Evolutionary conservation across 2,797 vertebrate species (phyloP), one percentile per base, ranked within the genome.

Genomic region (Bucorvus abyssinicus): DNA sequence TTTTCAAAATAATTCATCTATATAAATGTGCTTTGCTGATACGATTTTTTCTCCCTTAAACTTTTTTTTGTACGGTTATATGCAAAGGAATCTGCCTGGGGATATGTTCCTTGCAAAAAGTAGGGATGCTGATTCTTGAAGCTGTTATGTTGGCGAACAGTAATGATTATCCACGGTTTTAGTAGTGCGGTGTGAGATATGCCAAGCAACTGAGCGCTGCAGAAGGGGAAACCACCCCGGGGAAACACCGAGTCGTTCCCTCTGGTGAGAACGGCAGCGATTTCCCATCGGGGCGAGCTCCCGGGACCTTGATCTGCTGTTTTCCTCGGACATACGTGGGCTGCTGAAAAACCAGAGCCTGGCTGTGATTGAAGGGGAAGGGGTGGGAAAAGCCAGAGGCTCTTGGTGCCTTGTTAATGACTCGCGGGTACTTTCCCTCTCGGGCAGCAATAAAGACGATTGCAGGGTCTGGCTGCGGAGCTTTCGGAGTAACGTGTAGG

Each of bases 71-170:
- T 69, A 26, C 0, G 0, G 69, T 87, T 45, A 24, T 81, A 52
- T 6, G 83, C 69, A 61, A 92, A 94, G 75, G 84, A 68, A 45
- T 29, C 67, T 22, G 88, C 91, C 83, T 63, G 80, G 79, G 91
- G 93, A 65, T 91, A 50, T 50, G 77, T 82, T 95, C 32, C 90
- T 93, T 87, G 76, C 8, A 12, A 84, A 93, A 91, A 81, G 45
- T 29, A 59, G 67, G 90, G 83, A 94, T 81, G 88, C 90, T 90
- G 80, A 55, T 83, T 71, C 84, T 90, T 75, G 77, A 89, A 88
- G 75, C 79, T 63, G 32, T 81, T 91, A 59, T 83, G 45, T 73
- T 57, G 53, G 61, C 0, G 34, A 91, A 56, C 86, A 81, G 83
- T 68, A 94, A 94, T 70, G 50, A 90, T 77, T 57, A 86, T 52